A percentile compares a stretch with the other conserved stretches of the same genome.
phyloP scores from a whole-genome alignment of 2,113 vertebrate genomes.

The Seriola dumerili region DNA sequence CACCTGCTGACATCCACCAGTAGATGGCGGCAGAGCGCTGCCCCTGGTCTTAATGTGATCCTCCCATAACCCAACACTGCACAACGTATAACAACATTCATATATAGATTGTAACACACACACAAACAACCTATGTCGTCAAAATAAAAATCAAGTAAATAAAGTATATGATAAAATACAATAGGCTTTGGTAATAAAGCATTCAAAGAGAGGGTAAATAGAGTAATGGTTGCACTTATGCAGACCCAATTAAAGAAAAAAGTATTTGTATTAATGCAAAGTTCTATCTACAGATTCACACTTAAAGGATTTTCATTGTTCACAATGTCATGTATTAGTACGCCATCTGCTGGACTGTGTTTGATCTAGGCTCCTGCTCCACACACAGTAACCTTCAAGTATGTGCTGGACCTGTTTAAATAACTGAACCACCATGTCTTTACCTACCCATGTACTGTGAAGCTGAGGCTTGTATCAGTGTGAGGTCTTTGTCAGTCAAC shows the following conservation, averaged over 20 bases:
- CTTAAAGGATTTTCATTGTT: not conserved
- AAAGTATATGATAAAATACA: too few species aligned
- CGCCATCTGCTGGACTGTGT: conserved; percentile 59
- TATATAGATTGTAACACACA: too few species aligned
- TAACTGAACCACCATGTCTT: not conserved
- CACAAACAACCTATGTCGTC: too few species aligned
- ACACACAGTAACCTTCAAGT: not conserved
- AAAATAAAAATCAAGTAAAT: too few species aligned
- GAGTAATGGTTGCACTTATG: not conserved
- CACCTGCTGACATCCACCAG: too few species aligned
- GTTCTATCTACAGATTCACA: not conserved
- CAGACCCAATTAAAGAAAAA: not conserved
- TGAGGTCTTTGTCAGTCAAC: not conserved
- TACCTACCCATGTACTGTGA: not conserved
- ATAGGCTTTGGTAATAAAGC: not conserved
- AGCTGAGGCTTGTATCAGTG: not conserved
- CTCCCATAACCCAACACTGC: too few species aligned
- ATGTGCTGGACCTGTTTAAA: not conserved
- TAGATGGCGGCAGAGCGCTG: too few species aligned
- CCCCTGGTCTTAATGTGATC: too few species aligned
- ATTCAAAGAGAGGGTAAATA: too few species aligned
- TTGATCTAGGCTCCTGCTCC: not conserved
- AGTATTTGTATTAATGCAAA: not conserved
- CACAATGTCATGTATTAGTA: not conserved
- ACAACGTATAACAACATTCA: too few species aligned